Conservation (phyloP, 1,140 invertebrate genomes). For the Bombus terrestris region DNA sequence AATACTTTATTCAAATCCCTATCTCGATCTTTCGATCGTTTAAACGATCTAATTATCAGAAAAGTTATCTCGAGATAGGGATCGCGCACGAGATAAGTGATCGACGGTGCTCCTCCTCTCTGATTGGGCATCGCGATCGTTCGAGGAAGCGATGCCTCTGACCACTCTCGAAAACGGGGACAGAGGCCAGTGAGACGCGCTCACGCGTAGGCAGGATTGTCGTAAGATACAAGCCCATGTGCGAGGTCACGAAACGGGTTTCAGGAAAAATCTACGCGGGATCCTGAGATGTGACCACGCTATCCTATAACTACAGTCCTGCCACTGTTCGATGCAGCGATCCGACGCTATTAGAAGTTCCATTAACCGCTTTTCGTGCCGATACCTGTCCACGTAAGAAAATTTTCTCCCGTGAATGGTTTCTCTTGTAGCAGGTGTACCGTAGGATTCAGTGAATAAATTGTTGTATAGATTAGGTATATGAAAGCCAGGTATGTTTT, state of each 20-base stretch:
- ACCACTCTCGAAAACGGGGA: conserved; percentile 58
- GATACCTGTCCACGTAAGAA: not conserved
- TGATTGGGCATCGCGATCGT: conserved; percentile 12
- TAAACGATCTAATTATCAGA: conserved; percentile 9
- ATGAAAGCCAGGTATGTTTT: not conserved
- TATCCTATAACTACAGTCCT: conserved; percentile 19
- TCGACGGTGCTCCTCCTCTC: conserved; percentile 18
- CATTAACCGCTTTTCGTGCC: conserved; percentile 60
- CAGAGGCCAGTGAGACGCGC: conserved; percentile 12
- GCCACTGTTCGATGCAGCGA: conserved; percentile 21
- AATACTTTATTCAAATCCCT: no score
- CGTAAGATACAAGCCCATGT: conserved; percentile 57
- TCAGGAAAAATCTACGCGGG: conserved; percentile 71
- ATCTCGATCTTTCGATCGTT: not conserved
- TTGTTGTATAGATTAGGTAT: no score
- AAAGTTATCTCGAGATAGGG: not conserved
- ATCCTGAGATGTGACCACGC: conserved; percentile 51
- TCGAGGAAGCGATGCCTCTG: conserved; percentile 6
- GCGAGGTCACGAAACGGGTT: conserved; percentile 75
- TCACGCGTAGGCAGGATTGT: conserved; percentile 61
- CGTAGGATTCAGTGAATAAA: not conserved
- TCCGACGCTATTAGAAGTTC: conserved; percentile 40
- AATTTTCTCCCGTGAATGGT: conserved; percentile 6
- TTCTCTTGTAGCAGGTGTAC: not conserved
- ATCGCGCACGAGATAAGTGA: conserved; percentile 3